Percentiles rank a stretch among this genome's conserved stretches.
Evolutionary conservation across 2,888 invertebrate genomes (phyloP).

Genomic region (Halocaridina rubra): DNA sequence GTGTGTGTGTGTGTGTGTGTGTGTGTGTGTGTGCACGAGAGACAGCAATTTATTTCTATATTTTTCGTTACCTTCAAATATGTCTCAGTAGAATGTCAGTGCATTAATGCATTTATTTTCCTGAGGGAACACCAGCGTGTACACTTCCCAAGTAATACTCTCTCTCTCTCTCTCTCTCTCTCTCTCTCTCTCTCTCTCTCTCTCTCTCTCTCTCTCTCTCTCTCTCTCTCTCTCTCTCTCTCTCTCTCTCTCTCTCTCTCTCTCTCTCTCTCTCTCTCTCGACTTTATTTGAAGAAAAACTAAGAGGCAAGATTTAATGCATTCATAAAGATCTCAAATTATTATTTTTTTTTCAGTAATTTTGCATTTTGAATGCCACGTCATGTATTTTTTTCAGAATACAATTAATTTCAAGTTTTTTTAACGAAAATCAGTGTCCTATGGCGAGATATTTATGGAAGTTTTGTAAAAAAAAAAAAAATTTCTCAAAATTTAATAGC

Average conservation of each 20-base stretch:
- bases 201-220: not conserved
- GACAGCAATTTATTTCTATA: not conserved
- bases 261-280: not conserved
- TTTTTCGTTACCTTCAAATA: not conserved
- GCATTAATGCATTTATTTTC: not conserved
- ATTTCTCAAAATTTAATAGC: too few species aligned
- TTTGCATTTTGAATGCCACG: too few species aligned
- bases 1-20: conserved; percentile 24
- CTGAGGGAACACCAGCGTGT: not conserved
- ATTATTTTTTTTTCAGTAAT: too few species aligned
- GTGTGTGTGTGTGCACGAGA: not conserved
- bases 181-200: not conserved
- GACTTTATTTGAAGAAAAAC: not conserved
- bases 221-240: not conserved
- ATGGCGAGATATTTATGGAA: too few species aligned
- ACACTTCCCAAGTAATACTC: not conserved
- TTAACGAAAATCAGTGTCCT: too few species aligned
- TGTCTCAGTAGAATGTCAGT: not conserved
- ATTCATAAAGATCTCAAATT: not conserved
- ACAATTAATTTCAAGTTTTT: not conserved
- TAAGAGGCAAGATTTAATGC: not conserved
- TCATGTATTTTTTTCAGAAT: too few species aligned
- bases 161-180: not conserved
- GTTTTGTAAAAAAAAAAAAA: too few species aligned
- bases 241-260: not conserved